These are phyloP conservation scores for Saccostrea echinata DNA, from an alignment of 1,140 invertebrate species.

Conservation along the genomic window DNA sequence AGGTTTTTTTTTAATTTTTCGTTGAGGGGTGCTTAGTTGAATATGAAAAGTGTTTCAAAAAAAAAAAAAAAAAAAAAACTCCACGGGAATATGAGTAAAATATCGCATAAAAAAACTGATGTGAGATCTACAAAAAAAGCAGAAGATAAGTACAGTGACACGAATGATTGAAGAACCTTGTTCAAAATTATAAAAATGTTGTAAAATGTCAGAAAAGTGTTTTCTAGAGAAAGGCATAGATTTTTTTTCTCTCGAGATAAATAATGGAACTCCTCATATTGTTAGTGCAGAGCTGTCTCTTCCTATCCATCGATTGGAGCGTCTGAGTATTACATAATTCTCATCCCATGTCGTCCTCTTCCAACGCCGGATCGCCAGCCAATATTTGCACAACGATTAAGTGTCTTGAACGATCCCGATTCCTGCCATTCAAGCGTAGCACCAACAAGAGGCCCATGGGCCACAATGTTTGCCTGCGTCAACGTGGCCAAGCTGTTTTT, in stretches of 20 bases:
- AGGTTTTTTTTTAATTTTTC: no score
- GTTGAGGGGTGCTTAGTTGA: no score
- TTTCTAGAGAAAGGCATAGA: neutral
- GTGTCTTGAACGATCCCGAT: neutral
- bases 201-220: conserved; percentile 3
- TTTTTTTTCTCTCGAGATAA: neutral
- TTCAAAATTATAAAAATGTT: conserved; percentile 4
- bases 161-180: neutral
- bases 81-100: no score
- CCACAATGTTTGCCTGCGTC: no score
- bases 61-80: no score
- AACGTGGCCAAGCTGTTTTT: no score
- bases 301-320: neutral
- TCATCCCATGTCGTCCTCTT: neutral
- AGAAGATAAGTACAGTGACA: neutral
- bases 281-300: neutral
- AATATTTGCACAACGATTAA: neutral
- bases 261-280: neutral
- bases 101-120: no score
- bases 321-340: neutral
- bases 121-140: neutral
- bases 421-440: neutral
- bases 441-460: neutral
- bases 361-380: neutral
- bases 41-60: no score